Base-by-base conservation (phyloP, 2,797 vertebrate genomes). In the Loris lydekkerianus region DNA sequence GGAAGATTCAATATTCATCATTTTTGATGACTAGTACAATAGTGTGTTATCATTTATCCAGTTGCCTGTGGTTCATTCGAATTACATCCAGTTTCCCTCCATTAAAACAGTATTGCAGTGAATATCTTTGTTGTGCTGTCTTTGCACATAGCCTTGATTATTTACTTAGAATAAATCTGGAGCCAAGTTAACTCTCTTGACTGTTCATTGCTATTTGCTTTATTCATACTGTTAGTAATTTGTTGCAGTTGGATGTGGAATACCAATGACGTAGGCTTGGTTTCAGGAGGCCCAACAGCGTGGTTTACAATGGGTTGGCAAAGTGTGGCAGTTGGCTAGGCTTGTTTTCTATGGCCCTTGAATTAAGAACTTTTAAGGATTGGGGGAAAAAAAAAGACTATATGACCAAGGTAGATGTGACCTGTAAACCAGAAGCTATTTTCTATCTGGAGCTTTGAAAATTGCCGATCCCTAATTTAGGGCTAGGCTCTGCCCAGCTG, bases 191-290 rank as follows among this genome's bases (percentile, higher is more conserved):
- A 18, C 27, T 37, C 60, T 75, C 81, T 31, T 61, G 73, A n/a
- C 58, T 17, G 1, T 58, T 43, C 77, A 53, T 53, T 67, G 25
- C 53, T 21, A 3, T 76, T 31, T 58, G 27, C 61, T 25, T 70
- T 6, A 9, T 65, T 67, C 83, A 34, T 29, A 11, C n/a, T 67
- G 18, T 37, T 37, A 23, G 61, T 25, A 40, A 18, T 20, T 43
- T 1, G 29, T 78, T 70, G 67, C n/a, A 2, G 34, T 29, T 34
- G 37, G 10, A 3, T 53, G 23, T 21, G 27, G 43, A 56, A 8
- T 11, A 67, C 31, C 18, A 0, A 8, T 15, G 46, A 37, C 21
- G 0, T 0, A 0, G 58, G 27, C 40, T 18, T 40, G 34, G 37
- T 46, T 63, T 76, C 2, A 7, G 58, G 34, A 65, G 20, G n/a